phyloP scores from a whole-genome alignment of 2,797 vertebrate species.

The Artibeus lituratus region DNA sequence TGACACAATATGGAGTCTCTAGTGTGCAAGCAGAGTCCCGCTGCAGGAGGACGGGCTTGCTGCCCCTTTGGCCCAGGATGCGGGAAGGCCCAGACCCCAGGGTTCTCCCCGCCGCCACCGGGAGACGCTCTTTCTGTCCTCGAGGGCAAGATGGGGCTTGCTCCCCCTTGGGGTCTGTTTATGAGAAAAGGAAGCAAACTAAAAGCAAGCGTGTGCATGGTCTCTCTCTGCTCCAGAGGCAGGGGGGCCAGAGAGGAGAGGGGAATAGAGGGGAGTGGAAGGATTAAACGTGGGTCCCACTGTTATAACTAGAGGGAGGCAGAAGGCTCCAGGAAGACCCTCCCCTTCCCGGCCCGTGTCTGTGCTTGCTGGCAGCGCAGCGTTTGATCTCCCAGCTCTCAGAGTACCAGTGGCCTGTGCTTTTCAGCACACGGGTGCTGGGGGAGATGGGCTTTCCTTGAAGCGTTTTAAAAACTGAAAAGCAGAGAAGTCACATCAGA shows the following conservation, averaged over 20 bases:
- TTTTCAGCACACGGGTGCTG: background rate
- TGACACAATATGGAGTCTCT: background rate
- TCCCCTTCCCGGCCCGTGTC: background rate
- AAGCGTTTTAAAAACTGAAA: conserved; percentile 8
- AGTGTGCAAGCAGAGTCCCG: background rate
- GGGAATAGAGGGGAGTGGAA: background rate
- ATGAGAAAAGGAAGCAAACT: background rate
- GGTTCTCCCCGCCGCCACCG: too few relatives aligned
- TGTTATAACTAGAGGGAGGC: background rate
- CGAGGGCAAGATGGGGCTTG: background rate
- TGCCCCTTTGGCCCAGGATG: background rate
- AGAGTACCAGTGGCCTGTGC: background rate
- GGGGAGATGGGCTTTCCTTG: background rate
- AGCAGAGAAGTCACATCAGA: background rate
- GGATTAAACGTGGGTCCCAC: background rate
- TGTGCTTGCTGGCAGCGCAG: background rate
- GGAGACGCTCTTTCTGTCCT: background rate
- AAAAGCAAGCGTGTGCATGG: background rate
- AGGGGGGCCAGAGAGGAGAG: background rate
- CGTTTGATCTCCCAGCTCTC: background rate
- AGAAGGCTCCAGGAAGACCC: background rate
- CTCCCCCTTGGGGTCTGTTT: background rate
- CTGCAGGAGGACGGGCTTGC: background rate
- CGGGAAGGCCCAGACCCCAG: background rate
- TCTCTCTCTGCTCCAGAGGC: background rate